These are phyloP conservation scores for Nasua narica DNA, from an alignment of 2,797 vertebrate genomes.

Conservation along the genomic window DNA sequence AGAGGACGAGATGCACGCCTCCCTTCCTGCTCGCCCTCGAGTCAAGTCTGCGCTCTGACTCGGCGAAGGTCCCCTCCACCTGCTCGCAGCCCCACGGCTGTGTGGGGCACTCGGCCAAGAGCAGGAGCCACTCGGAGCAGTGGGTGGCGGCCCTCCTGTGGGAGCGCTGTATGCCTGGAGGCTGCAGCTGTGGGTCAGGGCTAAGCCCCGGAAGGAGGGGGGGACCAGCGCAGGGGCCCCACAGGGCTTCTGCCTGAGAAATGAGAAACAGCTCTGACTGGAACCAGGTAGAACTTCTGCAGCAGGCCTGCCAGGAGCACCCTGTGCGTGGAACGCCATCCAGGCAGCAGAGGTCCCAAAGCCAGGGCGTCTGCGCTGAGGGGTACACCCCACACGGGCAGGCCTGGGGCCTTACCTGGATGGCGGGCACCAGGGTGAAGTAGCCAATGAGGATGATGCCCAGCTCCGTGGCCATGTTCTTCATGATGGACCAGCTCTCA, in stretches of 20 bases:
- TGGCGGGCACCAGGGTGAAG: conserved; percentile 97
- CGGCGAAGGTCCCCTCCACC: not conserved
- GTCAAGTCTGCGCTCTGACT: not conserved
- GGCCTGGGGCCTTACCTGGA: conserved; percentile 88
- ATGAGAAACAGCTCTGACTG: not conserved
- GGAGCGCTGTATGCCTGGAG: not conserved
- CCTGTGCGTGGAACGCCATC: not conserved
- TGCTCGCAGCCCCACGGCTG: not conserved
- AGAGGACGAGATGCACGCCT: rapidly evolving
- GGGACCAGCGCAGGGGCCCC: no score
- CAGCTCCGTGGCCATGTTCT: conserved; percentile 98
- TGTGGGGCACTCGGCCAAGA: not conserved
- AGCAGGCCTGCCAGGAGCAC: not conserved
- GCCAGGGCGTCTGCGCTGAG: not conserved
- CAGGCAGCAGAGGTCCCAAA: not conserved
- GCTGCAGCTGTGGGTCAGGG: not conserved
- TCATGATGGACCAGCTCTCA: conserved; percentile 99
- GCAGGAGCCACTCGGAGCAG: not conserved
- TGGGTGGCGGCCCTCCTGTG: not conserved
- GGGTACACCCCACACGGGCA: not conserved
- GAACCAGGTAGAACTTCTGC: not conserved
- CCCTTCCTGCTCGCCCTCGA: not conserved
- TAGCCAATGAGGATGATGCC: conserved; percentile 98
- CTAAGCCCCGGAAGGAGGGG: not conserved
- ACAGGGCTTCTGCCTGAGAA: not conserved